Percentiles rank a stretch among this genome's conserved stretches.
phyloP scores from a whole-genome alignment of 53 echinoderm and acorn worm species.

The Luidia sarsii region DNA sequence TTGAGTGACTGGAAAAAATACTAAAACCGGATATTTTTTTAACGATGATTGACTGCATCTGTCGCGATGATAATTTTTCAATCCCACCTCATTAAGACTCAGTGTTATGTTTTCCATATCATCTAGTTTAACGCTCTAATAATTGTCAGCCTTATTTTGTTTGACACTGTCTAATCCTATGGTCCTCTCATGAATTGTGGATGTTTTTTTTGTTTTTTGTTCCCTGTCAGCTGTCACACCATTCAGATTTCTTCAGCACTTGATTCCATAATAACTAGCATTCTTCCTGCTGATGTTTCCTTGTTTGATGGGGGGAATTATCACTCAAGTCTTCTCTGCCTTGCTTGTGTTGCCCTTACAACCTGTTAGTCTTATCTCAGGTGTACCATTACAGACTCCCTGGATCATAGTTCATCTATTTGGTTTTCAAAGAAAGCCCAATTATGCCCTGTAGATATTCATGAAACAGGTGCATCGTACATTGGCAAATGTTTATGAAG shows the following conservation, averaged over 20 bases:
- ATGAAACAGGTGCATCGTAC: too few relatives aligned
- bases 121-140: conserved; percentile 52
- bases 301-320: neutral
- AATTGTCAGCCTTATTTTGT: conserved; percentile 35
- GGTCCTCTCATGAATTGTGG: conserved; percentile 34
- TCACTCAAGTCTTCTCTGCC: too few relatives aligned
- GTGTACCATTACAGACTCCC: too few relatives aligned
- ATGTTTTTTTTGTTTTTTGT: conserved; percentile 33
- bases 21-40: conserved; percentile 40
- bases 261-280: conserved; percentile 30
- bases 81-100: conserved; percentile 27
- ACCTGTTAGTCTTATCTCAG: too few relatives aligned
- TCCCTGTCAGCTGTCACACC: conserved; percentile 41
- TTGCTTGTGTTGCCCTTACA: conserved; percentile 38
- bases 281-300: conserved; percentile 8
- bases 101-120: conserved; percentile 43
- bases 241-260: conserved; percentile 50
- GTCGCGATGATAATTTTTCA: conserved; percentile 5
- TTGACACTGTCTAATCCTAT: conserved; percentile 17
- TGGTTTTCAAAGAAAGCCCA: too few relatives aligned
- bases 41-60: conserved; percentile 24
- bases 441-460: too few relatives aligned
- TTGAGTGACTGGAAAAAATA: conserved; percentile 49
- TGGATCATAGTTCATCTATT: too few relatives aligned
- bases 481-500: too few relatives aligned